Base-by-base conservation (phyloP, 2,888 invertebrate species). In the Hirtodrosophila histrioides region DNA sequence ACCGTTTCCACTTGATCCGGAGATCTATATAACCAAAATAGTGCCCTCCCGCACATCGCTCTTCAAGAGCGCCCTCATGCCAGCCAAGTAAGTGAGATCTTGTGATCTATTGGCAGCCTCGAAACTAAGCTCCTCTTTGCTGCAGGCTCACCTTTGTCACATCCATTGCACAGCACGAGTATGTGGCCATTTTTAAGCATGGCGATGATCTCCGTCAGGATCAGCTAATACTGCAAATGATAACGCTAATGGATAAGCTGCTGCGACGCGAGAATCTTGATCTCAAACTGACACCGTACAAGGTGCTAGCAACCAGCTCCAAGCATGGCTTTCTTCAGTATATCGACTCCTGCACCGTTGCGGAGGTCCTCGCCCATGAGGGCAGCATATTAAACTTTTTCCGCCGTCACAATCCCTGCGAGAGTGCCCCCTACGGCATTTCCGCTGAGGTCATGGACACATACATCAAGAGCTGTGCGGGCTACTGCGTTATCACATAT, bases 401-500 rank as follows among this genome's bases (percentile, higher is more conserved):
- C 90, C 93, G 96, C 37, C 97, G 97, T 83, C 93, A 97, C 90
- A 95, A 98, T 89, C 97, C 98, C 0, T 96, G 95, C 58, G 97
- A 97, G 79, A 95, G 93, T 54, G 97, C 95, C 0, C 96, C 97
- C 0, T 97, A 96, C 89, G 98, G 98, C 9, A 97, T 99, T 71
- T 94, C 95, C 17, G 94, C 97, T 0, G 98, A 99, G 87, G 96
- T 98, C 9, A 98, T 99, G 97, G 99, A 99, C 89, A 98, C 97
- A 0, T 99, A 99, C 89, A 96, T 99, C 3, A 94, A 96, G 69
- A 97, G 97, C 85, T 97, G 98, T 92, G 98, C 99, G 40, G 99
- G 99, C 0, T 99, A 99, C 91, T 99, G 98, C 91, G 97, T 99
- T 36, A 98, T 99, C 55, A 99, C 99, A 0, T 99, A 99, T 92